Base-by-base conservation (phyloP, 2,888 invertebrate species). In the Sarcophaga caerulescens region DNA sequence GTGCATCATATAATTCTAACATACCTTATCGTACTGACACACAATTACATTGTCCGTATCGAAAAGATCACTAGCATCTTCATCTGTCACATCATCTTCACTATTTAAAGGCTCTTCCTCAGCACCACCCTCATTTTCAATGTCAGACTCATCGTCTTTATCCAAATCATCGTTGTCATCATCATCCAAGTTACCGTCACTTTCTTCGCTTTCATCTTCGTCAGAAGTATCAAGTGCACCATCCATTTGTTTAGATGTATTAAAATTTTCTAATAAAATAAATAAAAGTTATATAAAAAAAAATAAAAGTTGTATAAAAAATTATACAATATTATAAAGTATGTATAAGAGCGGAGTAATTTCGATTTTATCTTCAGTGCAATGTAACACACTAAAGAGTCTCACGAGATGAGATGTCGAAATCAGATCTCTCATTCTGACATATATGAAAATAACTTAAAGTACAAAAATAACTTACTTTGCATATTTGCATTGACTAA, bases 1-100 rank as follows among this genome's bases (percentile, higher is more conserved):
- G 17, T 52, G 12, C 12, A 52, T 17, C 4, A 12, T 2, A 52
- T 52, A 52, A 52, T 14, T 52, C 17, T 17, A 60, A 71, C 87
- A 89, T 93, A 97, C 97, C 95, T 99, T 99, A 94, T 99, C 99
- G 94, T 99, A 99, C 94, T 99, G 99, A 93, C 99, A 99, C 84
- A 99, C 99, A 87, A 99, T 98, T 82, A 99, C 99, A 94, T 99
- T 99, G 90, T 99, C 99, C 63, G 99, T 99, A 90, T 99, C 99
- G 94, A 99, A 99, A 92, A 99, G 95, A 93, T 99, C 99, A 87
- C 96, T 95, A 0, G 98, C 96, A 92, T 98, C 97, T 91, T 99
- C 99, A 92, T 99, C 99, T 71, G 99, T 99, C 8, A 99, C 98
- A 94, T 99, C 99, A 94, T 99, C 99, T 90, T 96, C 98, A 6